Percentiles rank a stretch among this genome's conserved stretches.
phyloP scores from a whole-genome alignment of 2,888 invertebrate species.

The Leucophora obtusa region DNA sequence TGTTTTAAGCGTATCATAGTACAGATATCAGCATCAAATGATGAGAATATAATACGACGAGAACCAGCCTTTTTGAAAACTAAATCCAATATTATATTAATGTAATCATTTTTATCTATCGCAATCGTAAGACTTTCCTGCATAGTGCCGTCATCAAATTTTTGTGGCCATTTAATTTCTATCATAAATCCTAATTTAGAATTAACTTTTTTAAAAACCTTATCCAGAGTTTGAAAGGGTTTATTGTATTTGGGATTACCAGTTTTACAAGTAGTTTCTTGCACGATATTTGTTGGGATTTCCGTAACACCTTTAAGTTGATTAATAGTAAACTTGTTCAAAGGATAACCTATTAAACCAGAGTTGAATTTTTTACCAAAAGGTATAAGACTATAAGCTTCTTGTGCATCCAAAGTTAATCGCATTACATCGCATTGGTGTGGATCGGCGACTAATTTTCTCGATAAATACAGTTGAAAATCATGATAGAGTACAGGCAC shows the following conservation, averaged over 20 bases:
- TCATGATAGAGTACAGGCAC: constrained; percentile 97
- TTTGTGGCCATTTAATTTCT: constrained; percentile 97
- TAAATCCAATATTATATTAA: constrained; percentile 89
- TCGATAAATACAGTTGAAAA: constrained; percentile 80
- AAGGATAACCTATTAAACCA: constrained; percentile 4
- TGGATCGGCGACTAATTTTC: constrained; percentile 79
- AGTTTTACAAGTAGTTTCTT: constrained; percentile 80
- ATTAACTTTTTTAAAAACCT: constrained; percentile 87
- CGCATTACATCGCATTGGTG: constrained; percentile 89
- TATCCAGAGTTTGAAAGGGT: constrained; percentile 93
- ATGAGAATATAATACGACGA: constrained; percentile 91
- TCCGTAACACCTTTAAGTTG: constrained; percentile 35
- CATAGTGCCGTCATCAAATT: constrained; percentile 76
- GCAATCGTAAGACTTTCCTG: constrained; percentile 2
- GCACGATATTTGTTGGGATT: background rate
- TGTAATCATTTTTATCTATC: constrained; percentile 91
- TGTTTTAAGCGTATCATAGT: constrained; percentile 94
- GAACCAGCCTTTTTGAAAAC: constrained; percentile 87
- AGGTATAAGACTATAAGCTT: constrained; percentile 87
- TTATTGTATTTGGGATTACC: constrained; percentile 80
- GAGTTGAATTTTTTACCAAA: background rate
- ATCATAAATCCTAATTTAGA: constrained; percentile 93
- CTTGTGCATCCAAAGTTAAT: constrained; percentile 93
- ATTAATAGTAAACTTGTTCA: constrained; percentile 16
- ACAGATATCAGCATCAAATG: constrained; percentile 96